Conservation (phyloP, 2,888 invertebrate species). For the Aphidius colemani region DNA sequence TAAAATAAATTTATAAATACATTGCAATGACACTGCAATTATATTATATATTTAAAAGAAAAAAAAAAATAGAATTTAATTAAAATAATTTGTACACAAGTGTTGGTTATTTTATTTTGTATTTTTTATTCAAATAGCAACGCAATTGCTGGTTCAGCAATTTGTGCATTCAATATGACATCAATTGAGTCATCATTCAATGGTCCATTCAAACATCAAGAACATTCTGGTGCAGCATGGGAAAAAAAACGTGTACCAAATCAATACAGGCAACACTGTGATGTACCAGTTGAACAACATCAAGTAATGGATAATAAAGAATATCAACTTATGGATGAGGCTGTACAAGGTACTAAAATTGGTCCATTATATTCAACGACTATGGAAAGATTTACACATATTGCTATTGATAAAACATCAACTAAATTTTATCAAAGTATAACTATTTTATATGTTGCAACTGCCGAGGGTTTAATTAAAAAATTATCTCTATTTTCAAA, state of each 20-base stretch:
- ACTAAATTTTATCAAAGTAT: slow-evolving; percentile 74
- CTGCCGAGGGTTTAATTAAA: slow-evolving; percentile 74
- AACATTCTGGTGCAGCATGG: slow-evolving; percentile 78
- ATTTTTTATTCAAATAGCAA: slow-evolving; percentile 64
- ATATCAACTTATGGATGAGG: slow-evolving; percentile 87
- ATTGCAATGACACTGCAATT: not conserved
- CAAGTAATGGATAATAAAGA: slow-evolving; percentile 70
- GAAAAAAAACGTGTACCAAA: slow-evolving; percentile 63
- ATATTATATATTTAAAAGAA: too few species aligned
- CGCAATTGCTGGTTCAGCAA: slow-evolving; percentile 88
- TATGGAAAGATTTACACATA: slow-evolving; percentile 74
- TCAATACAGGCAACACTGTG: slow-evolving; percentile 63
- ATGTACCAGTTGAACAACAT: slow-evolving; percentile 46
- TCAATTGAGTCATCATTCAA: slow-evolving; percentile 80
- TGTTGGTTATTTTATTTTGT: not conserved
- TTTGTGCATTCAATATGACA: slow-evolving; percentile 87
- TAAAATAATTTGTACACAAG: too few species aligned
- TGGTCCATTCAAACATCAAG: slow-evolving; percentile 86
- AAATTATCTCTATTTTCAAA: slow-evolving; percentile 79
- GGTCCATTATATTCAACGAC: slow-evolving; percentile 74
- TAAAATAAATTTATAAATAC: too few species aligned
- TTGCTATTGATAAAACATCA: slow-evolving; percentile 80
- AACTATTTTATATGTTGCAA: slow-evolving; percentile 82
- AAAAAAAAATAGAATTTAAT: too few species aligned
- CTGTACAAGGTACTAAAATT: slow-evolving; percentile 76